Conservation (phyloP, 2,888 invertebrate genomes). For the Epinotia nisella region DNA sequence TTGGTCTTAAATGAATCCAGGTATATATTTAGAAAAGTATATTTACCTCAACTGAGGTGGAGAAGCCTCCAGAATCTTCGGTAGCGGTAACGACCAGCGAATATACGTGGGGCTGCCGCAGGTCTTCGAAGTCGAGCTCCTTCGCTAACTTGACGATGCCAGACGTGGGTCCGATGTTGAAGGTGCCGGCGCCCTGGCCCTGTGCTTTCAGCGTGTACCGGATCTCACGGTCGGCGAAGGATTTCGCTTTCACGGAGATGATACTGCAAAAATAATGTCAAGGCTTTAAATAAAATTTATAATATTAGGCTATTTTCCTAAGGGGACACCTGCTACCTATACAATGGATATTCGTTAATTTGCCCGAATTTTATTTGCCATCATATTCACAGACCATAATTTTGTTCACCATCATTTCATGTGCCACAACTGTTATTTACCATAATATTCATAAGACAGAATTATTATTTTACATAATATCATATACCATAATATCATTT, state of each 20-base stretch:
- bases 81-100: slow-evolving; percentile 97
- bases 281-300: no score
- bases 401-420: no score
- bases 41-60: slow-evolving; percentile 95
- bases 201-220: slow-evolving; percentile 98
- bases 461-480: no score
- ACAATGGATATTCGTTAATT: no score
- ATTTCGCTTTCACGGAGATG: slow-evolving; percentile 98
- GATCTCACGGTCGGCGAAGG: slow-evolving; percentile 98
- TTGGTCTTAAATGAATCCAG: background rate
- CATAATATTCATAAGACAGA: no score
- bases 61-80: slow-evolving; percentile 98
- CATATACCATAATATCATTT: no score
- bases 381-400: no score
- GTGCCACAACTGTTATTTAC: no score
- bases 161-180: slow-evolving; percentile 96
- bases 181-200: slow-evolving; percentile 97
- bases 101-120: slow-evolving; percentile 96
- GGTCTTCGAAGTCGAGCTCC: slow-evolving; percentile 98
- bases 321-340: no score
- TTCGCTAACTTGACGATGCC: slow-evolving; percentile 98
- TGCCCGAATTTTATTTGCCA: no score
- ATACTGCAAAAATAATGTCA: slow-evolving; percentile 86
- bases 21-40: background rate
- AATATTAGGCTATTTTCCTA: no score